phyloP scores from a whole-genome alignment of 2,888 invertebrate species.

The Osmoderma eremita region DNA sequence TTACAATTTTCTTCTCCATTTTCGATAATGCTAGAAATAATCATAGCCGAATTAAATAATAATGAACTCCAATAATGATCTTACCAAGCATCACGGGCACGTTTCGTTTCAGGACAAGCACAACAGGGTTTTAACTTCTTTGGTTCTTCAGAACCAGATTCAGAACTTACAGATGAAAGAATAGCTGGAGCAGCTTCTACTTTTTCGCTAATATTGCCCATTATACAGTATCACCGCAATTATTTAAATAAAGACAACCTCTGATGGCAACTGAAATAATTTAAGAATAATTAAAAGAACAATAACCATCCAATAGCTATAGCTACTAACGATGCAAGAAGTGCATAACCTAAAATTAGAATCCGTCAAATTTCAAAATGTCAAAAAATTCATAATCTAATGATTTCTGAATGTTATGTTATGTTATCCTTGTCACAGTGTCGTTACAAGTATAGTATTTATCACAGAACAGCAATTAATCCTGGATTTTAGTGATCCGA shows the following conservation, averaged over 20 bases:
- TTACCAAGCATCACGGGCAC: slow-evolving; percentile 90
- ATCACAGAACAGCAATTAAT: no score
- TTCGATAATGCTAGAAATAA: slow-evolving; percentile 82
- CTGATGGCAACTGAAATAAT: no score
- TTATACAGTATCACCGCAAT: slow-evolving; percentile 50
- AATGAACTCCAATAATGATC: slow-evolving; percentile 44
- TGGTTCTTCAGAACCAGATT: slow-evolving; percentile 64
- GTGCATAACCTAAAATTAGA: no score
- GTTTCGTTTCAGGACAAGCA: slow-evolving; percentile 96
- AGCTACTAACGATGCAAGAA: no score
- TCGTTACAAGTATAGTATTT: no score
- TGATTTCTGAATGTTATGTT: no score
- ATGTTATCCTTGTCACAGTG: no score
- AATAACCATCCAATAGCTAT: no score
- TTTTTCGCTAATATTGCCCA: slow-evolving; percentile 69
- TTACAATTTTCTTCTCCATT: slow-evolving; percentile 92
- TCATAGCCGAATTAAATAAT: slow-evolving; percentile 36
- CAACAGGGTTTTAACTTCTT: slow-evolving; percentile 94
- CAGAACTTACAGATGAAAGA: slow-evolving; percentile 55
- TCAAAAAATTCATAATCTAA: no score
- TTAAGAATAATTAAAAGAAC: not conserved
- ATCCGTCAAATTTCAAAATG: no score
- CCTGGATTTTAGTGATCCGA: no score
- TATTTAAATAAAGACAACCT: not conserved
- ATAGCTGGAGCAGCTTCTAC: slow-evolving; percentile 64